Percentiles rank a stretch among this genome's conserved stretches.
These are phyloP conservation scores for Hippolais icterina DNA, from an alignment of 2,113 vertebrate genomes.

Conservation along the genomic window DNA sequence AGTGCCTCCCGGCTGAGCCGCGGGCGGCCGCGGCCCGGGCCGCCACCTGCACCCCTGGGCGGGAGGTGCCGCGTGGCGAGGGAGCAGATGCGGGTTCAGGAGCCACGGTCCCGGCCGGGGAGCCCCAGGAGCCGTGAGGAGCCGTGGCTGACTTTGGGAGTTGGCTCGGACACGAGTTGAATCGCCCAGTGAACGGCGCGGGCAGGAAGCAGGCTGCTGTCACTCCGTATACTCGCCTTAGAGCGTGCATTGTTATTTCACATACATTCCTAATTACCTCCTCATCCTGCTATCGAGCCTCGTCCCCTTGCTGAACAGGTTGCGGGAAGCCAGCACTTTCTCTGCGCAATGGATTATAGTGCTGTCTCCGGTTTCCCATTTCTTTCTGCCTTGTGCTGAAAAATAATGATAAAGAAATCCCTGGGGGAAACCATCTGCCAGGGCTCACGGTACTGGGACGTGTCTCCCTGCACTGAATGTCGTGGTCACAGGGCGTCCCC, in stretches of 20 bases:
- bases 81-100: background rate
- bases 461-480: background rate
- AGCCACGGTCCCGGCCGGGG: background rate
- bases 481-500: background rate
- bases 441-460: background rate
- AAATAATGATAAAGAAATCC: background rate
- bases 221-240: accelerated
- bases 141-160: background rate
- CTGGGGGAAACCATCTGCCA: background rate
- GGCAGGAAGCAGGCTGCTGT: background rate
- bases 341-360: background rate
- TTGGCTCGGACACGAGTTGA: background rate
- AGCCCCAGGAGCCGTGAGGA: background rate
- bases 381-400: background rate
- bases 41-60: background rate
- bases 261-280: background rate
- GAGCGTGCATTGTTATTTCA: background rate
- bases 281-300: background rate
- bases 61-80: background rate
- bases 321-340: background rate
- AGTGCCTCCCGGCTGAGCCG: background rate
- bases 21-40: background rate
- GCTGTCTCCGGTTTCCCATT: background rate
- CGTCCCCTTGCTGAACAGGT: background rate
- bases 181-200: background rate